A percentile compares a stretch with the other conserved stretches of the same genome.
phyloP scores from a whole-genome alignment of 2,797 vertebrate species.

The Steatocranus sp. region DNA sequence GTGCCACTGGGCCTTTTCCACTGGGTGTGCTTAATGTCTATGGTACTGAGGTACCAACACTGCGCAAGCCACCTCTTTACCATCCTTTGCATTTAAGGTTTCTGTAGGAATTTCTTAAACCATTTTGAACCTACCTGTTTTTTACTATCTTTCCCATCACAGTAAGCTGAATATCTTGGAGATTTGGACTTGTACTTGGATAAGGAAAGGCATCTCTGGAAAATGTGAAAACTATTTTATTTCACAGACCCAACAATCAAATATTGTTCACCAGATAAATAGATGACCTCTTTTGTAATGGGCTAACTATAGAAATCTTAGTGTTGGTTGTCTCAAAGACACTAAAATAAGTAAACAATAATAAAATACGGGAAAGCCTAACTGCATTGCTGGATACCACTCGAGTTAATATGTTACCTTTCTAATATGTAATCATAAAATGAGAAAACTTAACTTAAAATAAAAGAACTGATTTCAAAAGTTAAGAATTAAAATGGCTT shows the following conservation, averaged over 20 bases:
- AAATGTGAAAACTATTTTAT: neutral
- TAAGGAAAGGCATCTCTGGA: neutral
- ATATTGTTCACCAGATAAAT: neutral
- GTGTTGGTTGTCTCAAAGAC: neutral
- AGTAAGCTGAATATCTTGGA: neutral
- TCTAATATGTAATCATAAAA: neutral
- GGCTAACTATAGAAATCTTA: neutral
- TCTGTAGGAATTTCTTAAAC: constrained; percentile 36
- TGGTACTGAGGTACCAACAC: constrained; percentile 52
- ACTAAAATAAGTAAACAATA: neutral
- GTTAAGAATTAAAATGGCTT: neutral
- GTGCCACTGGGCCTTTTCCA: constrained; percentile 68
- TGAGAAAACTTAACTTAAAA: neutral
- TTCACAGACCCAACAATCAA: neutral
- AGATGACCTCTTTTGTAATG: neutral
- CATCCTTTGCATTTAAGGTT: neutral
- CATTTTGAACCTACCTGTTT: neutral
- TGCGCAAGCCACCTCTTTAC: constrained; percentile 13
- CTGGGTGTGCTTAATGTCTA: constrained; percentile 70
- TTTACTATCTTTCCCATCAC: neutral
- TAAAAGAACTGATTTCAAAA: neutral
- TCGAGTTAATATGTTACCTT: neutral
- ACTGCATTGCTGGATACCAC: neutral
- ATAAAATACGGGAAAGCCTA: neutral
- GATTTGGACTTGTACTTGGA: too few species aligned